These are phyloP conservation scores for Anableps anableps DNA, from an alignment of 2,797 vertebrate genomes.

Conservation along the genomic window DNA sequence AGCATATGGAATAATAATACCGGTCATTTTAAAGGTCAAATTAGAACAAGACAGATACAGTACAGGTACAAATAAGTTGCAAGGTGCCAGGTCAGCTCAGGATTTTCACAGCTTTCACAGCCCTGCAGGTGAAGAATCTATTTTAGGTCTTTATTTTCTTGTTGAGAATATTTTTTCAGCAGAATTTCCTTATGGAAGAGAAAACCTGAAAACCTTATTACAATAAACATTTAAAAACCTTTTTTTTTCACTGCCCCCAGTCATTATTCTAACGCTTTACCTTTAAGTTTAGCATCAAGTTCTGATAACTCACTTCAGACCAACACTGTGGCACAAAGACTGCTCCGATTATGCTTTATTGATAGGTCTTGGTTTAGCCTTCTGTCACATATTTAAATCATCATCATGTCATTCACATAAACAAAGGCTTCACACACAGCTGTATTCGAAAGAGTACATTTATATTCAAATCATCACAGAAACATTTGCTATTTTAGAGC, in stretches of 20 bases:
- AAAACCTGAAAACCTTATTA: not conserved
- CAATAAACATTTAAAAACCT: not conserved
- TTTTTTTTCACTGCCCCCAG: not conserved
- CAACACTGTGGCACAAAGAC: conserved; percentile 53
- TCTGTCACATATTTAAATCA: conserved; percentile 65
- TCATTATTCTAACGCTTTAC: not conserved
- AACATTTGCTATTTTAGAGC: conserved; percentile 5
- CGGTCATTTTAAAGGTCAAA: no score
- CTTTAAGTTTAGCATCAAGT: conserved; percentile 35
- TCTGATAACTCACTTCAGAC: conserved; percentile 67
- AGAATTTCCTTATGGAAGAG: not conserved
- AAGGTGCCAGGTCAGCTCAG: no score
- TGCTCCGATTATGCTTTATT: conserved; percentile 67
- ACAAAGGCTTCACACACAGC: conserved; percentile 21
- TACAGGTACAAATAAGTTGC: no score
- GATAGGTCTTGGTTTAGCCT: conserved; percentile 62
- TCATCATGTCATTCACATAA: conserved; percentile 47
- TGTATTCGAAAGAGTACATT: conserved; percentile 44
- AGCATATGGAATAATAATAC: no score
- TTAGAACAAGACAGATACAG: no score
- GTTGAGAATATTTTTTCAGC: not conserved
- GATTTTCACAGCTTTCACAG: no score
- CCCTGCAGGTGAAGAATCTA: no score
- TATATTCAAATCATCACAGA: conserved; percentile 38
- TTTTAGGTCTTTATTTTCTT: no score